A percentile compares a stretch with the other conserved stretches of the same genome.
Conservation (phyloP, 2,888 invertebrate genomes). For the Agrotis ipsilon region DNA sequence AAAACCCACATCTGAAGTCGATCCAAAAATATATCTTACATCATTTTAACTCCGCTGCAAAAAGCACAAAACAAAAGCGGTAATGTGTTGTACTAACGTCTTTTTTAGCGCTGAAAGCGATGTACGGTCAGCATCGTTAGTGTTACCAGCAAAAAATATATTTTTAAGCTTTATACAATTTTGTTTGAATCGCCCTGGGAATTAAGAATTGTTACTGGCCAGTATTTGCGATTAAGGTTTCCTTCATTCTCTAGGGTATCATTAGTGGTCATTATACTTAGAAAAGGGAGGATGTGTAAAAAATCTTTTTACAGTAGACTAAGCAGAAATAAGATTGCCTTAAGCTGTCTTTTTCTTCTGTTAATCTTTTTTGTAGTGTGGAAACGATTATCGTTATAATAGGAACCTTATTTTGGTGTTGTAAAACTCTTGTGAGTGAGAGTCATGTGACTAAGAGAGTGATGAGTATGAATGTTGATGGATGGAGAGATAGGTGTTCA, state of each 20-base stretch:
- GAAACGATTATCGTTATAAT: too few relatives aligned
- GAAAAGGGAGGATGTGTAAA: background rate
- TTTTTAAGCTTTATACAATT: constrained; percentile 54
- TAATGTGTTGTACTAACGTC: constrained; percentile 64
- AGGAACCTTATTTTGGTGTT: too few relatives aligned
- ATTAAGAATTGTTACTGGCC: constrained; percentile 37
- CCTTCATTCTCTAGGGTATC: constrained; percentile 21
- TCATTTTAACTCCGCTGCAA: constrained; percentile 17
- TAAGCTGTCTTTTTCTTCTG: background rate
- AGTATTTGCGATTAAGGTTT: constrained; percentile 30
- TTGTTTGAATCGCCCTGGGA: constrained; percentile 32
- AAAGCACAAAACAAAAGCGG: constrained; percentile 39
- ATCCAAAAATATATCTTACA: constrained; percentile 21
- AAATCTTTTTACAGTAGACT: background rate
- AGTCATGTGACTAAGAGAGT: too few relatives aligned
- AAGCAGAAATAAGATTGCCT: background rate
- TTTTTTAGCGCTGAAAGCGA: constrained; percentile 56
- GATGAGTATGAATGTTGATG: too few relatives aligned
- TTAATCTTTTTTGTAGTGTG: too few relatives aligned
- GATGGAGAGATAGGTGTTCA: too few relatives aligned
- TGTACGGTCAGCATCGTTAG: constrained; percentile 62
- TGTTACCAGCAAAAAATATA: constrained; percentile 51
- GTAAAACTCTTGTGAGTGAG: too few relatives aligned
- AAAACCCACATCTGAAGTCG: constrained; percentile 1
- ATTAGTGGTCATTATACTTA: constrained; percentile 33